Evolutionary conservation across 2,113 vertebrate genomes (phyloP).

Genomic region (Phylloscopus trochilus): DNA sequence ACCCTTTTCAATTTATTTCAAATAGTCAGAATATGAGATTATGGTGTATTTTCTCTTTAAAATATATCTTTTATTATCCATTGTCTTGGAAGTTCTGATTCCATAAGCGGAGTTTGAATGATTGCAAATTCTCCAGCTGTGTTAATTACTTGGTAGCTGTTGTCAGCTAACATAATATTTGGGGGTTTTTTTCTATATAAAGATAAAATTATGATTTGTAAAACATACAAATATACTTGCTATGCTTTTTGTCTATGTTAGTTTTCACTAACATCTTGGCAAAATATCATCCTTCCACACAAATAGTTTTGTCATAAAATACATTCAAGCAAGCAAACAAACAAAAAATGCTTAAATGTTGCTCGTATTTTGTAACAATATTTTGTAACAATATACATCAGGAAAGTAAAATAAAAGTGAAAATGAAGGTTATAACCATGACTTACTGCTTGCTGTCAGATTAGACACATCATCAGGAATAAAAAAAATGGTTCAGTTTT

Average conservation of each 20-base stretch:
- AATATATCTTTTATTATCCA: neutral
- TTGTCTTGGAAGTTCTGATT: neutral
- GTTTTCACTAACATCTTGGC: neutral
- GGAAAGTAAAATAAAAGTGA: neutral
- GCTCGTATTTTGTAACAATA: neutral
- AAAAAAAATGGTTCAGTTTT: neutral
- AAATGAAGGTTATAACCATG: neutral
- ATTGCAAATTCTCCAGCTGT: slow-evolving; percentile 24
- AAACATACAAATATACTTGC: neutral
- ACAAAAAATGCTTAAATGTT: neutral
- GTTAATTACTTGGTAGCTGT: slow-evolving; percentile 2
- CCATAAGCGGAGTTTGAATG: neutral
- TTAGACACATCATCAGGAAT: neutral
- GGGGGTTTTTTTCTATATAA: neutral
- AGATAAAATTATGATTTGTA: neutral
- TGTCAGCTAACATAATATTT: neutral
- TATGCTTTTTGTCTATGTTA: neutral
- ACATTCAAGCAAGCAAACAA: neutral
- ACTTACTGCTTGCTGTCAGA: neutral
- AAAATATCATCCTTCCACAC: neutral
- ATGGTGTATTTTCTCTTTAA: neutral
- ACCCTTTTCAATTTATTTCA: neutral
- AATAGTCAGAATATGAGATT: neutral
- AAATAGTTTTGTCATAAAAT: neutral
- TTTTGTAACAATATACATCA: neutral